Evolutionary conservation across 2,797 vertebrate species (phyloP), one percentile per base, ranked within the genome.

Genomic region (Megalops cyprinoides): DNA sequence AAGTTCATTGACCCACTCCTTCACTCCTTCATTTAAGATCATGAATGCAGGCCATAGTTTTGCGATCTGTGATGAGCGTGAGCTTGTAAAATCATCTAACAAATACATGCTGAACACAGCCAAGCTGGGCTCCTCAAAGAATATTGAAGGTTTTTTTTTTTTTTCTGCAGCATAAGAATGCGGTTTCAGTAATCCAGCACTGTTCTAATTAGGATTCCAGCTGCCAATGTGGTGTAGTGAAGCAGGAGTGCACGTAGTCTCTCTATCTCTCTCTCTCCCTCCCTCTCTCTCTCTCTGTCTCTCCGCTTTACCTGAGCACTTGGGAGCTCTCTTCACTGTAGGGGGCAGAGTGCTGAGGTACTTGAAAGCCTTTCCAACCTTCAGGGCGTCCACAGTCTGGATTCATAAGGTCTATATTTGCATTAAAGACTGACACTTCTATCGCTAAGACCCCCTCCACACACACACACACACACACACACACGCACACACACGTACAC

Each of bases 141-240:
- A 83, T 58, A 85, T 77, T 79, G 74, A 82, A 77, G 65, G 58
- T 44, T 76, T 46, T 56, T 78, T 58, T 53, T 18, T 23, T 28
- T 53, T 7, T 0, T n/a, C 2, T 3, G 44, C 39, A n/a, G 23
- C n/a, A n/a, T n/a, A n/a, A 0, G 44, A 51, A 51, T 76, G 73
- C 25, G 76, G 73, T 83, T 83, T 74, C 78, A 73, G n/a, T 82
- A 79, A 83, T 81, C 77, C 56, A 31, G 74, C 53, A 23, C 55
- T 42, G 73, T 42, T 82, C 80, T 86, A 85, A 86, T 85, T 85
- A 85, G 85, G 80, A 81, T 83, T 81, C 82, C 78, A 67, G 78
- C 76, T 83, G 65, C 65, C 74, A 44, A 65, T 28, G 48, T 82
- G 51, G 39, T 49, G 55, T 51, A 39, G 42, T 79, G 80, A n/a